A percentile compares a stretch with the other conserved stretches of the same genome.
Evolutionary conservation across 2,888 invertebrate genomes (phyloP).

Genomic region (Leucoma salicis): DNA sequence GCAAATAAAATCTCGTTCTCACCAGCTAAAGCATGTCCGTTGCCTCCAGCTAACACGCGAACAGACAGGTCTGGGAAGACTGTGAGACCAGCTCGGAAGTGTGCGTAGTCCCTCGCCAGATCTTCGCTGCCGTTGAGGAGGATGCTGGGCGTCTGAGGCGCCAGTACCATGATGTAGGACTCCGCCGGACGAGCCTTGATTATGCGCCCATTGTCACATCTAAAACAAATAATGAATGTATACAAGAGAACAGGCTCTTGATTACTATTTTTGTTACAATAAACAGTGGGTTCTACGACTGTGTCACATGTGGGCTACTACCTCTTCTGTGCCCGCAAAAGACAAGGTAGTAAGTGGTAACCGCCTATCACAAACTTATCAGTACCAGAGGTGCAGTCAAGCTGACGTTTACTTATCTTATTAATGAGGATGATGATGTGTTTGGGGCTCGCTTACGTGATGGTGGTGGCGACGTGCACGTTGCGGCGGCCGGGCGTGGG

Average conservation of each 20-base stretch:
- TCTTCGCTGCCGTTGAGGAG: slow-evolving; percentile 91
- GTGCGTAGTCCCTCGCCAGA: slow-evolving; percentile 92
- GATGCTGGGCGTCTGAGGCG: slow-evolving; percentile 92
- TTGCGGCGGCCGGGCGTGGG: slow-evolving; percentile 98
- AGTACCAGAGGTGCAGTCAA: too few relatives aligned
- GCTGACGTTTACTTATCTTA: too few relatives aligned
- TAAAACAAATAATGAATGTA: slow-evolving; percentile 50
- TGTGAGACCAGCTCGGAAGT: slow-evolving; percentile 92
- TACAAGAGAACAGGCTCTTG: too few relatives aligned
- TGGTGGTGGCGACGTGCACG: slow-evolving; percentile 90
- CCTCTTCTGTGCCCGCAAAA: too few relatives aligned
- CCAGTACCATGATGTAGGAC: slow-evolving; percentile 93
- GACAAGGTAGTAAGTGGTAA: too few relatives aligned
- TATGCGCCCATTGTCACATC: slow-evolving; percentile 88
- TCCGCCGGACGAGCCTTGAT: slow-evolving; percentile 89
- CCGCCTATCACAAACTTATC: too few relatives aligned
- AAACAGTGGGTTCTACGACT: too few relatives aligned
- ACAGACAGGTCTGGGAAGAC: slow-evolving; percentile 94
- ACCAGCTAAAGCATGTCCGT: slow-evolving; percentile 37
- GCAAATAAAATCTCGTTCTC: too few relatives aligned
- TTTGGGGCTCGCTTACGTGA: slow-evolving; percentile 82
- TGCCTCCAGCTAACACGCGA: slow-evolving; percentile 72
- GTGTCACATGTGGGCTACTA: too few relatives aligned
- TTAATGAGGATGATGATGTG: not conserved
- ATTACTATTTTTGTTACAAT: too few relatives aligned